Base-by-base conservation (phyloP, 2,113 vertebrate genomes). In the Hoplias malabaricus region DNA sequence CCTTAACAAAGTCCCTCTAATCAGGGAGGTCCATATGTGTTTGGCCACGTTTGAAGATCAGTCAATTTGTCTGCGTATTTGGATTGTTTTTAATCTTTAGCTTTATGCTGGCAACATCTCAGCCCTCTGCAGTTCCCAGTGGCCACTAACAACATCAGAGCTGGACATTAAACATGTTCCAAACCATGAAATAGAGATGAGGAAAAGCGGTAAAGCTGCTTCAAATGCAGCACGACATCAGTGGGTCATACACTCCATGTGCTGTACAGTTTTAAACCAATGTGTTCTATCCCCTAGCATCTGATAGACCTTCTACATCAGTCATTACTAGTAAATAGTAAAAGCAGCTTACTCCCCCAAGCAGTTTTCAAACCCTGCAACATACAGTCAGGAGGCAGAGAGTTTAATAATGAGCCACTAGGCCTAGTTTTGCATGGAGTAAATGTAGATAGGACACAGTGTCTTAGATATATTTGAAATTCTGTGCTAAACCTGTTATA, bases 161-260 rank as follows among this genome's bases (percentile, higher is more conserved):
- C 77, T 86, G 87, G 87, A 87, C 82, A 86, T 88, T 85, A 88
- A 85, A 88, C 84, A 80, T 67, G 87, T 82, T 84, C 85, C 80
- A 82, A 79, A 80, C 75, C 68, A 69, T 36, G 62, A 61, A 89
- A 89, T 87, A 89, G 80, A 87, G 88, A 88, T 88, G 84, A 86
- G 76, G 87, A 84, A 72, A 79, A 80, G 82, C 69, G 46, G 68
- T 25, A 71, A n/a, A 77, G 65, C 82, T 86, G 75, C 87, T 91
- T 88, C 90, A 86, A 90, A 88, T 86, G 86, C 84, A 31, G 2
- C 27, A 13, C 11, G 27, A 7, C n/a, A n/a, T n/a, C n/a, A n/a
- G n/a, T n/a, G n/a, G n/a, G n/a, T n/a, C n/a, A n/a, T n/a, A n/a
- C n/a, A n/a, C n/a, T n/a, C n/a, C n/a, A n/a, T n/a, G n/a, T n/a